Evolutionary conservation across 2,797 vertebrate species (phyloP).

Genomic region (Hypotaenidia okinawae): DNA sequence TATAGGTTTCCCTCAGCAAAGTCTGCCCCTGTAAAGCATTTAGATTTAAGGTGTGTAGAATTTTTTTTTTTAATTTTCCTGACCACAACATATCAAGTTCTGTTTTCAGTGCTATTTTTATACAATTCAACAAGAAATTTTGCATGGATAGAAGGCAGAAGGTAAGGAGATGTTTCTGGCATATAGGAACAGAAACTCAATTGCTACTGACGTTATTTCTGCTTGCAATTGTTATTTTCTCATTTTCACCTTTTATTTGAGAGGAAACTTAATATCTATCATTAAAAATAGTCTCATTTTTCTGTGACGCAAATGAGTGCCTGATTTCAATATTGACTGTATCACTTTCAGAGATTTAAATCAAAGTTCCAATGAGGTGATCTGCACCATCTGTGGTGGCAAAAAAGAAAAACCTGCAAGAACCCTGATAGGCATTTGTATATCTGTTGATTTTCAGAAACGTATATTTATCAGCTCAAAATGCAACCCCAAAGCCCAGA

Average conservation of each 20-base stretch:
- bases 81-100: background rate
- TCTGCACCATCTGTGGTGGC: constrained; percentile 51
- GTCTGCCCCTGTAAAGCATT: background rate
- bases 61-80: background rate
- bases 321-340: constrained; percentile 27
- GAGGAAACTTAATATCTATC: background rate
- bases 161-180: background rate
- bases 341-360: constrained; percentile 31
- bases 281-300: background rate
- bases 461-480: background rate
- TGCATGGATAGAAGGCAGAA: background rate
- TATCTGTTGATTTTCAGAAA: constrained; percentile 34
- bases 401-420: constrained; percentile 31
- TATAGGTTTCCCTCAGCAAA: background rate
- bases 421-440: constrained; percentile 21
- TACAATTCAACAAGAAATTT: background rate
- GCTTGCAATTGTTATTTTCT: background rate
- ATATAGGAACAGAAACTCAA: background rate
- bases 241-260: background rate
- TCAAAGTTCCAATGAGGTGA: constrained; percentile 29
- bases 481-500: background rate
- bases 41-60: background rate
- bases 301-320: background rate
- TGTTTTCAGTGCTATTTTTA: background rate
- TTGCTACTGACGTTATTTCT: background rate